Evolutionary conservation across 2,797 vertebrate genomes (phyloP), one percentile per base, ranked within the genome.

Genomic region (Buphagus erythrorhynchus): DNA sequence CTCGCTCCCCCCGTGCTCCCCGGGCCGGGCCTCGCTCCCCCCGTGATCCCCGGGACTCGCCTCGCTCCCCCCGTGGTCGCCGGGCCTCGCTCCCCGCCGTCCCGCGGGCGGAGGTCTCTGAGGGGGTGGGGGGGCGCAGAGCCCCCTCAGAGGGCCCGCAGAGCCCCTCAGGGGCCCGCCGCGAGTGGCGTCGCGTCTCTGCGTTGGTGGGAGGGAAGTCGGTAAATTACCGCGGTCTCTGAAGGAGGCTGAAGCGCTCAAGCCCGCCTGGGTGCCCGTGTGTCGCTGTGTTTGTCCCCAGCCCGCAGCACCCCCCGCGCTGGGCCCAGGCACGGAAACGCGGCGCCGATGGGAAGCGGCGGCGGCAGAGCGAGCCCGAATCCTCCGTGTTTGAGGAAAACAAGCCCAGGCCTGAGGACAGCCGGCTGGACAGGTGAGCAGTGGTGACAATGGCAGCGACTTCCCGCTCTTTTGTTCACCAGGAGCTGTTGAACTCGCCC

Each of bases 241-340:
- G 49, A 1, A 3, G 58, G 33, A 9, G 31, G 2, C 5, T 3
- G 0, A 4, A 11, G 71, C 36, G 2, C 36, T 11, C 0, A 7
- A 18, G n/a, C 4, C 7, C 22, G 0, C 1, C 40, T 2, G 13
- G 5, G 3, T 0, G 20, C 31, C 3, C 33, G 9, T 9, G 33
- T 48, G 28, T 16, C 16, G 5, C 43, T 36, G 59, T 67, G 3
- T 5, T 62, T 25, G 17, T 28, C 26, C 94, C 13, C 95, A 98
- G 98, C 83, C 92, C 96, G 3, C 97, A 90, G 79, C 84, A 96
- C 2, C 90, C 97, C 7, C 90, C 97, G 19, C 96, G 98, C 29
- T 98, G 98, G 98, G 97, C 97, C 28, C 97, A 98, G 9, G 98
- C 98, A 42, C 97, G 99, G 77, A 99, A 99, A 26, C 98, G 99